Percentiles rank a stretch among this genome's conserved stretches.
Conservation (phyloP, 2,797 vertebrate species). For the Cyclopterus lumpus region DNA sequence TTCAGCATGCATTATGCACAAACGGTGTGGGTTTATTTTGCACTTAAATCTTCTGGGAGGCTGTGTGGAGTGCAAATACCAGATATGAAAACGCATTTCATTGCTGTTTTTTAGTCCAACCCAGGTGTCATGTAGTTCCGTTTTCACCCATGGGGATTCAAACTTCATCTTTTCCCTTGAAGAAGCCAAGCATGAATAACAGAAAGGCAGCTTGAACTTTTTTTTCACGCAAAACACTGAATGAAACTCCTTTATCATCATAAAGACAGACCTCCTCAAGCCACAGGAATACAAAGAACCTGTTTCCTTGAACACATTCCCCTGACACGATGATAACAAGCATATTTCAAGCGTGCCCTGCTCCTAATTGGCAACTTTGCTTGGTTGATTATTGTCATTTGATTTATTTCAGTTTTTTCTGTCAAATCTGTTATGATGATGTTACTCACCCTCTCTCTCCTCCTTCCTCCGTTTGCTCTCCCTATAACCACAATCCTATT, state of each 20-base stretch:
- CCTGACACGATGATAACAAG: slow-evolving; percentile 1
- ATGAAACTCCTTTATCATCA: background rate
- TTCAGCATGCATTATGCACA: background rate
- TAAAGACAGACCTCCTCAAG: background rate
- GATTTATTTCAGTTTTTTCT: background rate
- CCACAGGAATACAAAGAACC: background rate
- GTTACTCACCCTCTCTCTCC: background rate
- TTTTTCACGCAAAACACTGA: background rate
- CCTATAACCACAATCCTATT: background rate
- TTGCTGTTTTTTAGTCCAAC: background rate
- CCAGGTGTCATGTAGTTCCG: background rate
- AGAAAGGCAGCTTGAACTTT: background rate
- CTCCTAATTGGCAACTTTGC: background rate
- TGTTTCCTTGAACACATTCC: background rate
- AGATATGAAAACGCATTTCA: slow-evolving; percentile 3
- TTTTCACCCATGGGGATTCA: background rate
- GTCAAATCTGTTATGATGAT: background rate
- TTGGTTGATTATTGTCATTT: background rate
- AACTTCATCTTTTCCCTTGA: background rate
- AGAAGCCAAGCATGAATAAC: background rate
- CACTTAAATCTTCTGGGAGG: background rate
- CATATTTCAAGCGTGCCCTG: background rate
- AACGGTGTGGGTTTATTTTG: background rate
- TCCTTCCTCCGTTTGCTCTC: background rate
- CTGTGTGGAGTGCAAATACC: background rate